These are phyloP conservation scores for Heliconius sara DNA, from an alignment of 2,888 invertebrate genomes.

Conservation along the genomic window DNA sequence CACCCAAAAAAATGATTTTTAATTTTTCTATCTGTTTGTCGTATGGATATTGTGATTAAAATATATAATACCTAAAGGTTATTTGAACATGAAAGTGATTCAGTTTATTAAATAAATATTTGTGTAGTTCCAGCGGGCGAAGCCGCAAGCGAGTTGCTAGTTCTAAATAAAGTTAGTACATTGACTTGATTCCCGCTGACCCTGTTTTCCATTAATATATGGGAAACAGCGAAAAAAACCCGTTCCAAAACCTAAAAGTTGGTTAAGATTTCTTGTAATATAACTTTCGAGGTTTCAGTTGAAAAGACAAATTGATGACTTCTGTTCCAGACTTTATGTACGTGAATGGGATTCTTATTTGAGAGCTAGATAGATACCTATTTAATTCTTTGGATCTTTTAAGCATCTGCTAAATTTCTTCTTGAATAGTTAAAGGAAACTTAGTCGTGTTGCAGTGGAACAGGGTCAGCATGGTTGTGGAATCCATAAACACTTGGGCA, in stretches of 20 bases:
- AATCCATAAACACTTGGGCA: too few species aligned
- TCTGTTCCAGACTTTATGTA: constrained; percentile 13
- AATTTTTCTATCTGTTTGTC: too few species aligned
- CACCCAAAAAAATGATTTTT: too few species aligned
- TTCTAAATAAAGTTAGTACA: too few species aligned
- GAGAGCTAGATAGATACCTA: not conserved
- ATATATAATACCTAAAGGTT: too few species aligned
- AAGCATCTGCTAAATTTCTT: not conserved
- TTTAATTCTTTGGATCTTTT: not conserved
- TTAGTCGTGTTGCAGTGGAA: not conserved
- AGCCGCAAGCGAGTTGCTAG: too few species aligned
- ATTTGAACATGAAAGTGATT: too few species aligned
- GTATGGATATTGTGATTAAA: too few species aligned
- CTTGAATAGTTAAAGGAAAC: not conserved
- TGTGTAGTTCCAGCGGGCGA: too few species aligned
- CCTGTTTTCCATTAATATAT: not conserved
- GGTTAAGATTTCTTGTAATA: not conserved
- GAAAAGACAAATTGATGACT: constrained; percentile 15
- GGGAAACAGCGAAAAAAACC: not conserved
- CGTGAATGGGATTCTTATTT: constrained; percentile 10
- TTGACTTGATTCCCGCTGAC: not conserved
- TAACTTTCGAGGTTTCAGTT: constrained; percentile 1
- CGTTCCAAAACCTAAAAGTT: not conserved
- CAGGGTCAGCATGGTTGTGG: too few species aligned
- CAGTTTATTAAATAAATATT: too few species aligned